Percentiles rank a stretch among this genome's conserved stretches.
phyloP scores from a whole-genome alignment of 1,140 invertebrate genomes.

The Littorina saxatilis region DNA sequence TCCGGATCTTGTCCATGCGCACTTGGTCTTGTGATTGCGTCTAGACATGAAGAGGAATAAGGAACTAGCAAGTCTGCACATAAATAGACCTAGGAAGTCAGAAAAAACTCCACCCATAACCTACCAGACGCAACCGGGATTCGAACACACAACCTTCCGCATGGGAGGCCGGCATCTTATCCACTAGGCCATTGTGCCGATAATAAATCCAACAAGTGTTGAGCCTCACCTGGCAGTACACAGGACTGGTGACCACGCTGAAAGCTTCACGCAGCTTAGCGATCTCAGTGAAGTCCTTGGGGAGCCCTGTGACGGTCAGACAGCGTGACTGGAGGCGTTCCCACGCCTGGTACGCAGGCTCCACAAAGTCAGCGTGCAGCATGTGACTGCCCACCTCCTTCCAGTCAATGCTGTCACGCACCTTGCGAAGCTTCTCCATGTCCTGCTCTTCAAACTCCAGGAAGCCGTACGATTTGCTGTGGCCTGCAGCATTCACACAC shows the following conservation, averaged over 20 bases:
- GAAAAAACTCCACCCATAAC: too few relatives aligned
- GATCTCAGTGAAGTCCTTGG: slow-evolving; percentile 78
- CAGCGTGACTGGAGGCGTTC: slow-evolving; percentile 79
- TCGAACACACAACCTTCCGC: too few relatives aligned
- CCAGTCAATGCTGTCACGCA: slow-evolving; percentile 77
- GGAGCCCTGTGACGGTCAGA: slow-evolving; percentile 78
- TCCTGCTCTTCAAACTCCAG: slow-evolving; percentile 78
- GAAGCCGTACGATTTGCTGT: slow-evolving; percentile 81
- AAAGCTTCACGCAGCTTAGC: slow-evolving; percentile 79
- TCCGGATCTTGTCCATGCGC: too few relatives aligned
- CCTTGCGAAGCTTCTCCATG: slow-evolving; percentile 71
- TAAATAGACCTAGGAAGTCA: too few relatives aligned
- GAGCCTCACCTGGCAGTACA: slow-evolving; percentile 79
- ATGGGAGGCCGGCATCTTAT: too few relatives aligned
- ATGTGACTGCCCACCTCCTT: slow-evolving; percentile 71
- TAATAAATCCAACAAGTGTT: too few relatives aligned
- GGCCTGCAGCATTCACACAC: too few relatives aligned
- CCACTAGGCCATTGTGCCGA: too few relatives aligned
- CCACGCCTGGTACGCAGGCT: slow-evolving; percentile 70
- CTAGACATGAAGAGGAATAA: too few relatives aligned
- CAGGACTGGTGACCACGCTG: slow-evolving; percentile 77
- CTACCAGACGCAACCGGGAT: too few relatives aligned
- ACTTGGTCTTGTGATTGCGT: too few relatives aligned
- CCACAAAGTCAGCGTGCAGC: slow-evolving; percentile 78
- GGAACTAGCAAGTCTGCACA: too few relatives aligned